Conservation (phyloP, 2,888 invertebrate genomes). For the Chalcosyrphus nemorum region DNA sequence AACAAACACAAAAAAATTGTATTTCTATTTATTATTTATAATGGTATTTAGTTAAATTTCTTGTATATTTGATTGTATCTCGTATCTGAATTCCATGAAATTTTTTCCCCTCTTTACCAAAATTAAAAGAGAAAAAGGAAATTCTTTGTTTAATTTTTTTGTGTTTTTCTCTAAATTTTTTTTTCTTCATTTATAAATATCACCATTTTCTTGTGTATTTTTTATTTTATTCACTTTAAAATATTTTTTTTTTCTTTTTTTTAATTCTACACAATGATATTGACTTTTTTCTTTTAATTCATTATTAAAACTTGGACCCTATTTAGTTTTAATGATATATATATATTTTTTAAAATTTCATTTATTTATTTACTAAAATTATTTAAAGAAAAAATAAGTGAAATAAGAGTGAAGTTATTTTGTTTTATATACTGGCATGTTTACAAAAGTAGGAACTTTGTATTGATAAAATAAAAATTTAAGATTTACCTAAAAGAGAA, state of each 20-base stretch:
- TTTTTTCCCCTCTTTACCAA: not conserved
- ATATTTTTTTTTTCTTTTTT: slow-evolving; percentile 35
- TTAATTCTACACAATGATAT: slow-evolving; percentile 64
- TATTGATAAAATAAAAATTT: slow-evolving; percentile 35
- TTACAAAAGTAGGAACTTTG: slow-evolving; percentile 70
- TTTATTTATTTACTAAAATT: slow-evolving; percentile 26
- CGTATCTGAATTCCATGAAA: slow-evolving; percentile 48
- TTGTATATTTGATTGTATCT: slow-evolving; percentile 68
- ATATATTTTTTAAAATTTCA: slow-evolving; percentile 20
- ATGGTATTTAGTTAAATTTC: slow-evolving; percentile 13
- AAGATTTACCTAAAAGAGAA: slow-evolving; percentile 1
- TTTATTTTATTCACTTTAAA: slow-evolving; percentile 47
- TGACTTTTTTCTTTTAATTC: slow-evolving; percentile 52
- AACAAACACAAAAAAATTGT: slow-evolving; percentile 51
- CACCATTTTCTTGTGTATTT: slow-evolving; percentile 70
- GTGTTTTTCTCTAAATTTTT: slow-evolving; percentile 21
- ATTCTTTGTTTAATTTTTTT: slow-evolving; percentile 24
- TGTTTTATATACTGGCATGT: slow-evolving; percentile 41
- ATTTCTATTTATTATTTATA: slow-evolving; percentile 37
- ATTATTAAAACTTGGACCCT: slow-evolving; percentile 71
- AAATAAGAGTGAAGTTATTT: slow-evolving; percentile 21
- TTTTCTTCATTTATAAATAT: slow-evolving; percentile 65
- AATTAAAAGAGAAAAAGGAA: slow-evolving; percentile 68
- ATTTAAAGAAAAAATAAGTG: slow-evolving; percentile 7
- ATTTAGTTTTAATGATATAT: slow-evolving; percentile 72